Evolutionary conservation across 1,140 invertebrate species (phyloP), one percentile per base, ranked within the genome.

Genomic region (Holcopasites calliopsidis): DNA sequence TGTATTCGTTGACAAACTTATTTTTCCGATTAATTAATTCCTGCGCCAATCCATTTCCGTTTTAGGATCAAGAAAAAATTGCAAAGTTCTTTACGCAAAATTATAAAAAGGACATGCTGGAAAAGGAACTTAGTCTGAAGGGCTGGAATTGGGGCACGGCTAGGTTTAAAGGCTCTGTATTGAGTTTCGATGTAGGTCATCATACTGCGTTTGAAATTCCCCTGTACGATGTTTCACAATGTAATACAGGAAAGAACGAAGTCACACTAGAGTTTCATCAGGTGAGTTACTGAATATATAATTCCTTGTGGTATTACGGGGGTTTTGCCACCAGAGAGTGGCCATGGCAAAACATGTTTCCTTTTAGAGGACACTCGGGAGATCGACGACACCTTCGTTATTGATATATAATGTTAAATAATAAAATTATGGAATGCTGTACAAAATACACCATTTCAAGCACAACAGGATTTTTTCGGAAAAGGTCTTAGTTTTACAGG

Each of bases 91-190:
- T 98, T 83, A 94, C 96, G 86, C 92, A 94, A 6, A 96, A 96
- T 82, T 98, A 98, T 81, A 94, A 96, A 57, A 95, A 96, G 86
- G 94, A 97, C 82, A 95, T 97, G 96, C 89, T 98, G 71, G 96
- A 97, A 89, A 97, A 97, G 87, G 98, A 99, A 86, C 91, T 98
- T 42, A 97, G 96, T 85, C 92, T 99, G 0, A 99, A 98, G 92
- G 99, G 99, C 6, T 99, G 98, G 98, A 99, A 99, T 92, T 99
- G 99, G 97, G 99, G 99, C 57, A 96, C 96, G 1, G 97, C 97
- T 13, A 96, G 98, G 84, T 99, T 99, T 89, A 94, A 95, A 89
- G 98, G 98, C 31, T 96, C 97, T 61, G 95, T 97, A 2, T 89
- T 99, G 1, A 97, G 96, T 87, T 99, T 99, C 91, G 96, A 99